A percentile compares a stretch with the other conserved stretches of the same genome.
Conservation (phyloP, 2,113 vertebrate genomes). For the Plestiodon gilberti region DNA sequence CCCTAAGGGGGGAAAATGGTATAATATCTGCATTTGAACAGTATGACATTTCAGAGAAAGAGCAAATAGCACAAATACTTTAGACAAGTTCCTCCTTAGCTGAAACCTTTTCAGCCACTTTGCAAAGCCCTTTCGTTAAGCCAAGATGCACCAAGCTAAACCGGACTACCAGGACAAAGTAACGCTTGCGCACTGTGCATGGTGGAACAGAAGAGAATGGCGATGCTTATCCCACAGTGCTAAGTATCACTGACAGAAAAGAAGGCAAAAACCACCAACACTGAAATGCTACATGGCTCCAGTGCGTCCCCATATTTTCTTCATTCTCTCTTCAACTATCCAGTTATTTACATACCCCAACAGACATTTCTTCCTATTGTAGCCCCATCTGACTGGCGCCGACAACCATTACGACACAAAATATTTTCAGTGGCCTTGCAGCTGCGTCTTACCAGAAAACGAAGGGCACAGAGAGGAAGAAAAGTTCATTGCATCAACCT, state of each 20-base stretch:
- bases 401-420: not conserved
- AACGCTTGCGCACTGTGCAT: not conserved
- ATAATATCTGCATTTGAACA: constrained; percentile 31
- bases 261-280: no score
- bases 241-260: not conserved
- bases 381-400: not conserved
- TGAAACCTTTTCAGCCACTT: constrained; percentile 44
- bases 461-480: not conserved
- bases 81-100: constrained; percentile 5
- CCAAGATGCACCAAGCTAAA: not conserved
- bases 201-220: not conserved
- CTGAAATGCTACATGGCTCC: not conserved
- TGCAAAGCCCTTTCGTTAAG: fast-evolving
- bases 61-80: constrained; percentile 25
- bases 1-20: constrained; percentile 77
- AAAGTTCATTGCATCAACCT: not conserved
- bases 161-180: not conserved
- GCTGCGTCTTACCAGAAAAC: not conserved
- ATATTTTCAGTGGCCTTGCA: not conserved
- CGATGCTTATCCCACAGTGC: not conserved
- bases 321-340: not conserved
- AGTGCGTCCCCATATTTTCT: not conserved
- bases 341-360: not conserved
- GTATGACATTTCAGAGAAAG: not conserved
- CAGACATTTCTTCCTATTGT: not conserved